phyloP scores from a whole-genome alignment of 2,113 vertebrate genomes.

The Urocynchramus pylzowi region DNA sequence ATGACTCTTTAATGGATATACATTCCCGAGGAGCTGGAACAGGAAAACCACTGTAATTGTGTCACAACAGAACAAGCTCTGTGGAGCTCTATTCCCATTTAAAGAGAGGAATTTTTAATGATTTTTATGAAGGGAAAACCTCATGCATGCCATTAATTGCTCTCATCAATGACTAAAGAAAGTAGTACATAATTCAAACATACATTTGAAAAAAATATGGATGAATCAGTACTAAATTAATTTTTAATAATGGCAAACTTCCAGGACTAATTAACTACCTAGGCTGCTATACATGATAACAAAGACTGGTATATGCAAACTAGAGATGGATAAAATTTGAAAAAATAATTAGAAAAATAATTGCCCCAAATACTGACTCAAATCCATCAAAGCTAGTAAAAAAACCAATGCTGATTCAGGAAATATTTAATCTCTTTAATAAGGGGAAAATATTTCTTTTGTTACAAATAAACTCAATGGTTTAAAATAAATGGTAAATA shows the following conservation, averaged over 20 bases:
- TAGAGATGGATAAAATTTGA: neutral
- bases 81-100: neutral
- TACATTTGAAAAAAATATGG: neutral
- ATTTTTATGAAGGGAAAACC: neutral
- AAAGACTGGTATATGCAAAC: neutral
- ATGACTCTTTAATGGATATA: neutral
- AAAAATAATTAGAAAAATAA: neutral
- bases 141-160: neutral
- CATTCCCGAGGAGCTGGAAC: neutral
- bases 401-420: neutral
- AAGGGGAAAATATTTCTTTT: neutral
- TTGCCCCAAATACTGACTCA: neutral
- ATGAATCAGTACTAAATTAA: neutral
- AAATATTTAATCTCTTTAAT: neutral
- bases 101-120: conserved; percentile 14
- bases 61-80: neutral
- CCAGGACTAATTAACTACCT: neutral
- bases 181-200: neutral
- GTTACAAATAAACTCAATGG: neutral
- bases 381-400: neutral
- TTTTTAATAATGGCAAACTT: conserved; percentile 1
- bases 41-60: neutral
- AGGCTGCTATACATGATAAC: neutral
- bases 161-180: neutral
- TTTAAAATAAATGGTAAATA: neutral